phyloP scores from a whole-genome alignment of 2,888 invertebrate species.

The Sarcophaga rosellei region DNA sequence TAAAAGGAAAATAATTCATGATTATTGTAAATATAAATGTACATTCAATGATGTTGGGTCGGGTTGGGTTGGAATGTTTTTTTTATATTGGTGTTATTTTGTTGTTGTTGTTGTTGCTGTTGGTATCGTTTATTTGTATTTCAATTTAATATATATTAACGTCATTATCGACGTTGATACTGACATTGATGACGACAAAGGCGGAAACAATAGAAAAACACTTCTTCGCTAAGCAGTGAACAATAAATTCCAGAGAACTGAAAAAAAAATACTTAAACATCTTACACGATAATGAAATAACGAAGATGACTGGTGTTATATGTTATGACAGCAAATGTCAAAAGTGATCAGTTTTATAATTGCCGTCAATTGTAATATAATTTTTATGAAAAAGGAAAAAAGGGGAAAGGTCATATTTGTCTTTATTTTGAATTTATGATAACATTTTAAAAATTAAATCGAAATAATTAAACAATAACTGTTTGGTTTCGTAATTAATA shows the following conservation, averaged over 20 bases:
- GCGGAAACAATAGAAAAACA: neutral
- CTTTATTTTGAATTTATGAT: neutral
- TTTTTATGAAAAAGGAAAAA: too few species aligned
- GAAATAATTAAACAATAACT: neutral
- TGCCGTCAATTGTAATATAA: neutral
- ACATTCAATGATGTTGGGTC: too few species aligned
- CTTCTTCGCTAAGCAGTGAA: neutral
- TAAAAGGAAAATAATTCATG: neutral
- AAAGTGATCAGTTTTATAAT: conserved; percentile 6
- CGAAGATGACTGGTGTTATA: neutral
- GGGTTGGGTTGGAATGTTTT: too few species aligned
- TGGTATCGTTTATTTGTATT: conserved; percentile 2
- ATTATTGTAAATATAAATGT: neutral
- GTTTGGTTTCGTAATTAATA: neutral
- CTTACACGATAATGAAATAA: neutral
- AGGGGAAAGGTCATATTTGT: neutral
- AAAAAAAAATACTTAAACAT: conserved; percentile 1
- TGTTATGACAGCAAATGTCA: conserved; percentile 17
- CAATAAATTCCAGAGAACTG: neutral
- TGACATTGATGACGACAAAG: conserved; percentile 35
- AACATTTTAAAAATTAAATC: too few species aligned
- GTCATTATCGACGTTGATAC: conserved; percentile 51
- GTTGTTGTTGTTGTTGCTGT: neutral
- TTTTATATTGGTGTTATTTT: too few species aligned
- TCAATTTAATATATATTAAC: conserved; percentile 44